These are phyloP conservation scores for Rhinella marina DNA, from an alignment of 2,797 vertebrate species.

Conservation along the genomic window DNA sequence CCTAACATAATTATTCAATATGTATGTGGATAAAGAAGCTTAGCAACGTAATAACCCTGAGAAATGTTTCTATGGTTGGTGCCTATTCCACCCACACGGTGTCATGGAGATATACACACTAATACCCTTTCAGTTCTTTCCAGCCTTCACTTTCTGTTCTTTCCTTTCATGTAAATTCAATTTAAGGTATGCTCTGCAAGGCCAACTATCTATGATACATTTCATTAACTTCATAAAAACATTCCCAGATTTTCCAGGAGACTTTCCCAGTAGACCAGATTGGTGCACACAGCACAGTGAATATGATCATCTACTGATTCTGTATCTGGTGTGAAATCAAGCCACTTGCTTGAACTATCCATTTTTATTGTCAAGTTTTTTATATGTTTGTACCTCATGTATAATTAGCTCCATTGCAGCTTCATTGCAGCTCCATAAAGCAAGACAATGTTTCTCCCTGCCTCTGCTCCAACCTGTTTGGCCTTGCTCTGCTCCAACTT, in stretches of 20 bases:
- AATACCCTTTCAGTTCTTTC: neutral
- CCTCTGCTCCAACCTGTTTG: too few species aligned
- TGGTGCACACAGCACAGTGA: neutral
- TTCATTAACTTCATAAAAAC: slow-evolving; percentile 19
- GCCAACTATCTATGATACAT: slow-evolving; percentile 25
- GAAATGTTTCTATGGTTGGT: neutral
- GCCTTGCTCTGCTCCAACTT: too few species aligned
- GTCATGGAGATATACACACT: neutral
- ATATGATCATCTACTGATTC: neutral
- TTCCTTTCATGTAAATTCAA: slow-evolving; percentile 4
- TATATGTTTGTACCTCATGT: neutral
- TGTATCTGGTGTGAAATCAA: neutral
- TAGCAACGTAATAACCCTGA: slow-evolving; percentile 1
- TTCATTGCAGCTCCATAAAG: neutral
- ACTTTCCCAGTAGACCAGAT: neutral
- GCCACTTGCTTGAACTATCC: neutral
- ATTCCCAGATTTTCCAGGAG: slow-evolving; percentile 10
- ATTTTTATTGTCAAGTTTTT: neutral
- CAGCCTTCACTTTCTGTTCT: slow-evolving; percentile 14
- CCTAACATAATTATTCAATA: neutral
- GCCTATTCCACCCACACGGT: slow-evolving; percentile 3
- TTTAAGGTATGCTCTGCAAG: neutral
- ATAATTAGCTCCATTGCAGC: neutral
- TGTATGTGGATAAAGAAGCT: neutral
- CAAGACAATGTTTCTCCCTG: too few species aligned